Base-by-base conservation (phyloP, 1,140 invertebrate genomes). In the Episyrphus balteatus region DNA sequence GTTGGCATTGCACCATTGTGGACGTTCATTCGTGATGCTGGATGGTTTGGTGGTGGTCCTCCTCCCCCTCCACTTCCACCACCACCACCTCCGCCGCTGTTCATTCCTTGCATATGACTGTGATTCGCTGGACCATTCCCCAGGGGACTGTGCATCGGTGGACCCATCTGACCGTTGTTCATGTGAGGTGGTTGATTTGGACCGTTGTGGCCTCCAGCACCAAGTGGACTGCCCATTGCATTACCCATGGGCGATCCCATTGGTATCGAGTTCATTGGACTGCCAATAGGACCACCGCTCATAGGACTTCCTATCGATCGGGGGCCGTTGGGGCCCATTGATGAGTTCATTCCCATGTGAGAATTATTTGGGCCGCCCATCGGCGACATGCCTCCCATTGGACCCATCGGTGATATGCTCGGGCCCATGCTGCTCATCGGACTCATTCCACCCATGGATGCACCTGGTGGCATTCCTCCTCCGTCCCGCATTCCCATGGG, bases 141-240 rank as follows among this genome's bases (percentile, higher is more conserved):
- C 17, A 66, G 46, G 7, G 63, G 63, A 63, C 63, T 66, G 47
- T 66, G 63, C 51, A 66, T 46, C 11, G 62, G 56, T 36, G 63
- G 61, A 15, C 63, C 63, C 63, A 66, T 66, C 48, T 66, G 62
- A 21, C 63, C 63, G 47, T 66, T 69, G 53, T 66, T 68, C 61
- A 68, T 66, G 46, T 67, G 61, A 44, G 57, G 46, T 43, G 49
- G 44, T 50, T 53, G 42, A 33, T 44, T 43, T 46, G 50, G 52
- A 12, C 44, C 46, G 31, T 81, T 80, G 46, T 70, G 71, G n/a
- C 71, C 72, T 13, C 71, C 70, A 14, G 58, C 68, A 53, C 76
- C 83, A 73, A 85, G 79, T 2, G 82, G 82, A 61, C 82, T 84
- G 30, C 79, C 80, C 74, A 84, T 83, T 18, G 80, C 78, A 26